Evolutionary conservation across 2,888 invertebrate species (phyloP).

Genomic region (Ectemnius continuus): DNA sequence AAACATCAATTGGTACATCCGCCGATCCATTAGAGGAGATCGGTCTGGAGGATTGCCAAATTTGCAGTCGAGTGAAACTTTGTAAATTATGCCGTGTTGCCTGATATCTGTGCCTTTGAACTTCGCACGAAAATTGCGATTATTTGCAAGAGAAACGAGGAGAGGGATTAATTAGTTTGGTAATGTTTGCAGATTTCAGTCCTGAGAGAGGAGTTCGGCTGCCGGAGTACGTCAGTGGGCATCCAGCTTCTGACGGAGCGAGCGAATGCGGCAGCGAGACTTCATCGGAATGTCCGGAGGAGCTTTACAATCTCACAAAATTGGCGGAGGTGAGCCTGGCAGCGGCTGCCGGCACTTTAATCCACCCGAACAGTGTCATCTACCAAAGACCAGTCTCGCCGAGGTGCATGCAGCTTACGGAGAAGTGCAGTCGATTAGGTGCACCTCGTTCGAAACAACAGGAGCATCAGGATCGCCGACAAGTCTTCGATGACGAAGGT

Average conservation of each 20-base stretch:
- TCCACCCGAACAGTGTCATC: constrained; percentile 74
- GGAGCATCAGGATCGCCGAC: constrained; percentile 33
- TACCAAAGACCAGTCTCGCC: constrained; percentile 68
- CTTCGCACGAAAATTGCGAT: constrained; percentile 4
- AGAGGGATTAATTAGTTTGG: background rate
- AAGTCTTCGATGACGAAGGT: constrained; percentile 50
- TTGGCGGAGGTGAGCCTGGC: constrained; percentile 86
- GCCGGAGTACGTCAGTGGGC: constrained; percentile 69
- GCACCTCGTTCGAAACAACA: constrained; percentile 36
- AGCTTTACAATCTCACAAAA: constrained; percentile 87
- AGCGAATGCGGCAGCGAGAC: constrained; percentile 76
- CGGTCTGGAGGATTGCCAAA: constrained; percentile 40
- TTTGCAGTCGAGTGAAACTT: constrained; percentile 26
- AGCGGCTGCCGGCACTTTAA: constrained; percentile 81
- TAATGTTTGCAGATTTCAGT: constrained; percentile 66
- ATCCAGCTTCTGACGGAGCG: constrained; percentile 75
- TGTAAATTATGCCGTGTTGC: constrained; percentile 39
- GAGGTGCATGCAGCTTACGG: constrained; percentile 43
- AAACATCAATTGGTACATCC: constrained; percentile 34
- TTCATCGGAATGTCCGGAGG: constrained; percentile 80
- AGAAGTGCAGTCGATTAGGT: constrained; percentile 45
- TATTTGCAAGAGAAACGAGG: background rate
- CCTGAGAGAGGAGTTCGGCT: constrained; percentile 69
- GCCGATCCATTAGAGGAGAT: constrained; percentile 31
- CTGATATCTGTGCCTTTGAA: constrained; percentile 22